Evolutionary conservation across 2,797 vertebrate genomes (phyloP), one percentile per base, ranked within the genome.

Genomic region (Esox lucius): DNA sequence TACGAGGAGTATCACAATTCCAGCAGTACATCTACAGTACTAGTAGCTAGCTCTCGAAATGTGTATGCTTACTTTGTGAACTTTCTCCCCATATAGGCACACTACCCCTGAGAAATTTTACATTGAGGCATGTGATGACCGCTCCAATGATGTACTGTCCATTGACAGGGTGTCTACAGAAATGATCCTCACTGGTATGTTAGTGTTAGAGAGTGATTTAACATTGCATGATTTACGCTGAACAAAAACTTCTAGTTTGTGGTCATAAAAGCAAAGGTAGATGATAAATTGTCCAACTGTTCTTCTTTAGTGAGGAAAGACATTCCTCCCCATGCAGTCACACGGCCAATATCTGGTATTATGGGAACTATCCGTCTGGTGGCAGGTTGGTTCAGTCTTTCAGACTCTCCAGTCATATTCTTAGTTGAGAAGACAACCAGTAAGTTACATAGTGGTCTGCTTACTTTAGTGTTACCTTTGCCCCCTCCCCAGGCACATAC

Each of bases 121-220:
- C 72, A 88, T 98, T 7, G 97, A 98, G 90, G 94, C 96, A 26
- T 95, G 95, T 74, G 96, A 97, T 28, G 94, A 95, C 74, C 96
- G 95, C 69, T 90, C 92, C 0, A 92, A 91, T 69, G 97, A 97
- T 0, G 96, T 97, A 5, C 94, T 99, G 75, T 89, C 91, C 33
- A 95, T 99, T 59, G 97, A 99, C 82, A 91, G 97, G 73, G 96
- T 99, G 74, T 99, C 97, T 19, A 96, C 96, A 0, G 97, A 99
- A 86, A 96, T 98, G 77, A 95, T 92, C 35, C 95, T 98, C 17
- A 94, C 95, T 92, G 96, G 97, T 98, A 90, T 78, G 1, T 12
- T 39, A 24, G 9, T 46, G 33, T 53, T 42, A 4, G 5, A 49
- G 11, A 61, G 24, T n/a, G 19, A 17, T 17, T 62, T 12, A 9